phyloP scores from a whole-genome alignment of 2,888 invertebrate genomes.

The Rosalia funebris region DNA sequence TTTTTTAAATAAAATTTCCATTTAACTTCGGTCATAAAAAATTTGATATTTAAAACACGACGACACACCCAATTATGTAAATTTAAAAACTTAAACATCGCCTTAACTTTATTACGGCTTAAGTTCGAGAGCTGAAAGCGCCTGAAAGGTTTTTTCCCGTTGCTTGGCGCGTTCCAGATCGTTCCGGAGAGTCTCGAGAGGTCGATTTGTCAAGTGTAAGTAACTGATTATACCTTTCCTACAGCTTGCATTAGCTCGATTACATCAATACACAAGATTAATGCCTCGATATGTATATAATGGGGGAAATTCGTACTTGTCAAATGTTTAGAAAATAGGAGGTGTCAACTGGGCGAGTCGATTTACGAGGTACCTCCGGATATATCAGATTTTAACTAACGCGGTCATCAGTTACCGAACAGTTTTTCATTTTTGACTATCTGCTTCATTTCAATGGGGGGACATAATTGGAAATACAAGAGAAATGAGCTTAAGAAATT shows the following conservation, averaged over 20 bases:
- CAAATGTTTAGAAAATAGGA: conserved; percentile 33
- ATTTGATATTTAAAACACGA: conserved; percentile 20
- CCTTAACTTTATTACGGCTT: conserved; percentile 21
- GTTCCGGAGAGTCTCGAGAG: conserved; percentile 45
- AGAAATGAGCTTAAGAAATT: no score
- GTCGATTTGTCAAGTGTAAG: conserved; percentile 57
- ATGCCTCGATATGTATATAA: conserved; percentile 55
- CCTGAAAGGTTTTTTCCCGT: conserved; percentile 29
- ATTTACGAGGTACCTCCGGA: conserved; percentile 1
- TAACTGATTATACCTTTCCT: conserved; percentile 57
- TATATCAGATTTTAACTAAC: neutral
- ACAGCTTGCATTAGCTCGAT: conserved; percentile 58
- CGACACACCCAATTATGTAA: conserved; percentile 25
- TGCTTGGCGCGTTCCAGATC: conserved; percentile 20
- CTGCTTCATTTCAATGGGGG: no score
- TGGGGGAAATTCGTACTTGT: conserved; percentile 49
- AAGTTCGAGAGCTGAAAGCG: conserved; percentile 3
- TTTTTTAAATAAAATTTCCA: conserved; percentile 14
- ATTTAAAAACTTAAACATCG: conserved; percentile 24
- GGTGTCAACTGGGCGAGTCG: conserved; percentile 7
- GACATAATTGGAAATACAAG: no score
- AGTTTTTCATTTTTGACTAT: no score
- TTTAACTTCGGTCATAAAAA: conserved; percentile 21
- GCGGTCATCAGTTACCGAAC: neutral
- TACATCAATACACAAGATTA: conserved; percentile 60